Base-by-base conservation (phyloP, 2,888 invertebrate genomes). In the Lithophane semibrunnea region DNA sequence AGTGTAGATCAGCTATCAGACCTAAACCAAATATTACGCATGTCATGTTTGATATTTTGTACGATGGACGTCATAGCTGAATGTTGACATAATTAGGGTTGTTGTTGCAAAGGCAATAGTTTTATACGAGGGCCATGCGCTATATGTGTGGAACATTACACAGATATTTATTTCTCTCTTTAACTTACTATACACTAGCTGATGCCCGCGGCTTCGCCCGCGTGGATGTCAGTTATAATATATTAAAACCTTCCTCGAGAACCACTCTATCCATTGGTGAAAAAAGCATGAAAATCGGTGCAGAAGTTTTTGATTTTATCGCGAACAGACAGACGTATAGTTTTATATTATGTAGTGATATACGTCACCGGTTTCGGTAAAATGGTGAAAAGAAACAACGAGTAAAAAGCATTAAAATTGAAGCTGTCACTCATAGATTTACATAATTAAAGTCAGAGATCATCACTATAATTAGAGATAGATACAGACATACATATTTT, bases 1-100 rank as follows among this genome's bases (percentile, higher is more conserved):
- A 88, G 85, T 86, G 83, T 78, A 82, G 84, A 88, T 88, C 85
- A 81, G 79, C 77, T 89, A 86, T 88, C 85, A 76, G 77, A 73
- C 58, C 64, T 73, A 65, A 79, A 75, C 77, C 70, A 79, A 79
- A 80, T 80, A 83, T 85, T 83, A 89, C 77, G 77, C 77, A 80
- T 83, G 77, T 82, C 75, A 79, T 76, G 75, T 71, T 70, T 79
- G 72, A 82, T 83, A 80, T 79, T 69, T 85, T 69, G 72, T 73
- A 65, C 73, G 76, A 75, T 77, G 66, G 68, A 78, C 76, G 84
- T 83, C 83, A 86, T 75, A 42, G 49, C 82, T 83, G 77, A 82
- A 79, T 82, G 54, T 82, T 77, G 63, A 86, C 64, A 84, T 71
- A 71, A 71, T 56, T 64, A 60, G 42, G 60, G 54, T 56, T 49